These are phyloP conservation scores for Limenitis camilla DNA, from an alignment of 2,888 invertebrate genomes.

Conservation along the genomic window DNA sequence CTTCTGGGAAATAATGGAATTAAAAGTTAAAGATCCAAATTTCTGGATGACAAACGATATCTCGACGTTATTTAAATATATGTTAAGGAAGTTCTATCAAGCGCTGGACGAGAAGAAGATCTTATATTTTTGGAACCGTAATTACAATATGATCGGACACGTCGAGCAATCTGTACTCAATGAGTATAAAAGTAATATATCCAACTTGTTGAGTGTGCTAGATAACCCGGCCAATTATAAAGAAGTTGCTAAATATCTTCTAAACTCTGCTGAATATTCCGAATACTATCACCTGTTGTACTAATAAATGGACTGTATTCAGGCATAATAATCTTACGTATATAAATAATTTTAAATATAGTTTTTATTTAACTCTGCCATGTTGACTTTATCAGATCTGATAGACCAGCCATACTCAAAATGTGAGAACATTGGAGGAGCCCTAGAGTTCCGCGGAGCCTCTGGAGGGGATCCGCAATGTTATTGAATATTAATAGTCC, in stretches of 20 bases:
- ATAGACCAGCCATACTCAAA: too few species aligned
- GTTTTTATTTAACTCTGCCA: too few species aligned
- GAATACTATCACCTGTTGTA: too few species aligned
- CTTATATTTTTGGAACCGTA: slow-evolving; percentile 65
- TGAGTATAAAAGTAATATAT: slow-evolving; percentile 38
- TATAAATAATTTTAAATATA: too few species aligned
- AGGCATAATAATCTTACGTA: too few species aligned
- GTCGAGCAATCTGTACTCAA: slow-evolving; percentile 29
- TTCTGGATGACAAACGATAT: slow-evolving; percentile 44
- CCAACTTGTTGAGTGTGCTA: slow-evolving; percentile 35
- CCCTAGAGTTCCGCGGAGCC: too few species aligned
- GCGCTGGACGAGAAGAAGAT: slow-evolving; percentile 43
- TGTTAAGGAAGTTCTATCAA: slow-evolving; percentile 50
- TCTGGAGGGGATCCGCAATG: too few species aligned
- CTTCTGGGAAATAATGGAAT: slow-evolving; percentile 49
- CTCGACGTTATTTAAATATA: slow-evolving; percentile 45
- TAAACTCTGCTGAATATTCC: slow-evolving; percentile 37
- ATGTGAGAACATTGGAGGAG: too few species aligned
- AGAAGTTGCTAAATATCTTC: slow-evolving; percentile 42
- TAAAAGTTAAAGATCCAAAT: slow-evolving; percentile 22
- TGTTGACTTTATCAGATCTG: too few species aligned
- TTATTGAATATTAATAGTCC: too few species aligned
- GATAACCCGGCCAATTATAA: slow-evolving; percentile 36
- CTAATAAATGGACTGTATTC: too few species aligned
- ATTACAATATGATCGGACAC: slow-evolving; percentile 55